Evolutionary conservation across 2,888 invertebrate species (phyloP), one percentile per base, ranked within the genome.

Genomic region (Lathronympha strigana): DNA sequence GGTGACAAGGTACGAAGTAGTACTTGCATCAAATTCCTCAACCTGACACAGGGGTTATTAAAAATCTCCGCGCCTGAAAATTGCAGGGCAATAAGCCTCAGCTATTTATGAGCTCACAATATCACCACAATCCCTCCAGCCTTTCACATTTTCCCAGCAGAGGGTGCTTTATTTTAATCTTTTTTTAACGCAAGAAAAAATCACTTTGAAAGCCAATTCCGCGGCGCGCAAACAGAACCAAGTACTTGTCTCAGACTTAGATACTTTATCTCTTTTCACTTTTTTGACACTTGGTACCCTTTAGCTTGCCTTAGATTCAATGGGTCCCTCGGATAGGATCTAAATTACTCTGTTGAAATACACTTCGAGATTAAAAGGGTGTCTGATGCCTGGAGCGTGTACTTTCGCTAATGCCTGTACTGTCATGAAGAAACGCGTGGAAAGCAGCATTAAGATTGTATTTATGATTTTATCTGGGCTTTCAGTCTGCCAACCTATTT

Each of bases 341-440:
- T 88, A 88, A 90, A 90, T 89, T 88, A 87, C 87, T 80, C 76
- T 79, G 82, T 84, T 80, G 84, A 82, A 86, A 86, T 80, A 83
- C 84, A 84, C 88, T 87, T 87, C 82, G 81, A 85, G 87, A 88
- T 88, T 87, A 87, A 88, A 89, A 82, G 87, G 89, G 88, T 86
- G 89, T 90, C 89, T 90, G 89, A 74, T 70, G 83, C 87, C 86
- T 69, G 76, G 73, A 87, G 89, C 77, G 74, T 69, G 70, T 73
- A 69, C 70, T 72, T 71, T 71, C 69, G 72, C 71, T 71, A 70
- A 73, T 73, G 66, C 36, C 31, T 49, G 15, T 25, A 49, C 53
- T 60, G 47, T 54, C 47, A 64, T 43, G 33, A 25, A 28, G 54
- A 36, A 38, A 25, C 36, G 66, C 54, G 60, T 60, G 45, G 43